A percentile compares a stretch with the other conserved stretches of the same genome.
Evolutionary conservation across 2,888 invertebrate species (phyloP).

Genomic region (Stramonita haemastoma): DNA sequence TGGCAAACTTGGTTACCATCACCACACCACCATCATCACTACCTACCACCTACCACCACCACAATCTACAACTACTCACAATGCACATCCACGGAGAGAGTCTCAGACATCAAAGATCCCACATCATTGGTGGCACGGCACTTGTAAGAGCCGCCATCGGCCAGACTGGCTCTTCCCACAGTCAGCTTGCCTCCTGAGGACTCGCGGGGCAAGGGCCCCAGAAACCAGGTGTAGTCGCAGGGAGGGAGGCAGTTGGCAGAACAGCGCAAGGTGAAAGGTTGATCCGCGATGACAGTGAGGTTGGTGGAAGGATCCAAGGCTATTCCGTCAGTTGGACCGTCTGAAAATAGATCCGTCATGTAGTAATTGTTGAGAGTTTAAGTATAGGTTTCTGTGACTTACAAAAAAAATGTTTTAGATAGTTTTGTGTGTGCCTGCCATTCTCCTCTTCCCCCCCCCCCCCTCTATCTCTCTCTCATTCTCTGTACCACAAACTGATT

Average conservation of each 20-base stretch:
- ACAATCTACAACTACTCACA: slow-evolving; percentile 18
- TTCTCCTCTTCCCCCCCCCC: too few species aligned
- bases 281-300: slow-evolving; percentile 30
- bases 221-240: slow-evolving; percentile 40
- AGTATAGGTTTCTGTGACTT: too few species aligned
- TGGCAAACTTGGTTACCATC: too few species aligned
- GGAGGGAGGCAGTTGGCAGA: slow-evolving; percentile 44
- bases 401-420: too few species aligned
- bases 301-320: slow-evolving; percentile 36
- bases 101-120: slow-evolving; percentile 8
- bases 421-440: too few species aligned
- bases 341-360: neutral
- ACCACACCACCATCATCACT: too few species aligned
- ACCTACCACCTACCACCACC: too few species aligned
- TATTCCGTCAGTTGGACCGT: slow-evolving; percentile 39
- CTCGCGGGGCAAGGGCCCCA: neutral
- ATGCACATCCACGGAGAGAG: slow-evolving; percentile 28
- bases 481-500: too few species aligned
- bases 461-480: too few species aligned
- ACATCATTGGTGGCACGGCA: slow-evolving; percentile 38
- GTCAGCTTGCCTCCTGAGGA: slow-evolving; percentile 36
- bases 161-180: slow-evolving; percentile 29
- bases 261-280: slow-evolving; percentile 41
- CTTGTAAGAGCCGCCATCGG: slow-evolving; percentile 32
- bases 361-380: too few species aligned